Evolutionary conservation across 2,797 vertebrate species (phyloP), one percentile per base, ranked within the genome.

Genomic region (Hippocampus kuda): DNA sequence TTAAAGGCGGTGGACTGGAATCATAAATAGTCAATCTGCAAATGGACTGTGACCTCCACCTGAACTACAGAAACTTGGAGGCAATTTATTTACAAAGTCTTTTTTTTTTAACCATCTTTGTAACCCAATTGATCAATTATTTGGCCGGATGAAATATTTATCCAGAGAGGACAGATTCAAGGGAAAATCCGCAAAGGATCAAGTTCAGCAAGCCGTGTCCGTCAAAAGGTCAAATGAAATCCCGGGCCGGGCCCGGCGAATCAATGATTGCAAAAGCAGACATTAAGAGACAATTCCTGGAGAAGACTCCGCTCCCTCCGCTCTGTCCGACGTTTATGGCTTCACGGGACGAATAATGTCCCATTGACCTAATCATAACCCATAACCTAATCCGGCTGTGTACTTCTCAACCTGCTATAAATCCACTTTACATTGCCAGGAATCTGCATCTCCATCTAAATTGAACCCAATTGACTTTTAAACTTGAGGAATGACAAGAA

Each of bases 1-100:
- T 16, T 51, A 1, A 51, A 7, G 34, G 34, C 5, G 48, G 11
- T 44, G 42, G 11, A 44, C 42, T 13, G 12, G 2, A 48, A 48
- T 48, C 15, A 48, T 5, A 15, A 48, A 73, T 77, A 90, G 82
- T 85, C 80, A 74, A 83, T 87, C 84, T 87, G 75, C 59, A 81
- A 86, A 85, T 84, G 77, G 77, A 76, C 79, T 51, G 68, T 84
- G 70, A 86, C 71, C 68, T 74, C 51, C 20, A n/a, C 20, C 51
- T 54, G 22, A 54, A 22, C 54, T 26, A 12, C 34, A 38, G 34
- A 8, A 38, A 38, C 34, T n/a, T 26, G 3, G 26, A 26, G 7
- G 85, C 81, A 83, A 75, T 73, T 27, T 67, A 73, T 78, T 69
- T 86, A 73, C 6, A 4, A 68, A 68, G 65, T 71, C 30, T 12